These are phyloP conservation scores for Trididemnum clinides DNA, from an alignment of 23 tunicate species.

Conservation along the genomic window DNA sequence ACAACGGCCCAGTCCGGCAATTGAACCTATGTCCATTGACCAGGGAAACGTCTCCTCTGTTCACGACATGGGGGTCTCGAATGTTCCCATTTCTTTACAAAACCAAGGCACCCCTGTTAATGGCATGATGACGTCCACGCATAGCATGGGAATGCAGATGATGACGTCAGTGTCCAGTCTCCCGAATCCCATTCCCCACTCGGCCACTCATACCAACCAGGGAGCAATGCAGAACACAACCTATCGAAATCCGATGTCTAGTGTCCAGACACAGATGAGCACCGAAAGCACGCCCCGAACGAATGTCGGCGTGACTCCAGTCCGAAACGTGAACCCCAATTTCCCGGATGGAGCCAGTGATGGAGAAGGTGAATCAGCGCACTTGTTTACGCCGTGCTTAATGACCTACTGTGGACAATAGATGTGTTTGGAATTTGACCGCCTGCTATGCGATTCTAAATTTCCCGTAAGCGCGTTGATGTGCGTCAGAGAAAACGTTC, in stretches of 20 bases:
- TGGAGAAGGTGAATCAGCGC: not conserved
- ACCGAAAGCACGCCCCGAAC: not conserved
- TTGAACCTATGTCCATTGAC: not conserved
- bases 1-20: not conserved
- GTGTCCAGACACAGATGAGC: not conserved
- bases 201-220: not conserved
- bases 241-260: not conserved
- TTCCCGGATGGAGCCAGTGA: not conserved
- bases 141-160: not conserved
- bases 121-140: not conserved
- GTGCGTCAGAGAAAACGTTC: too few species aligned
- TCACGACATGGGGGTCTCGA: not conserved
- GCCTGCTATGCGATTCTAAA: too few species aligned
- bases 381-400: too few species aligned
- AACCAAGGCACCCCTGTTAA: slow-evolving; percentile 1
- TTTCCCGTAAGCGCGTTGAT: too few species aligned
- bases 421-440: too few species aligned
- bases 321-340: not conserved
- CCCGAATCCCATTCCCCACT: not conserved
- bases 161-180: not conserved
- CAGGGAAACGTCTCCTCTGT: not conserved
- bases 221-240: not conserved
- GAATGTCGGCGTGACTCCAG: slow-evolving; percentile 10
- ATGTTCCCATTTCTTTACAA: not conserved
- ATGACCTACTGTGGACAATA: too few species aligned